Conservation (phyloP, 2,797 vertebrate genomes). For the Sciaenops ocellatus region DNA sequence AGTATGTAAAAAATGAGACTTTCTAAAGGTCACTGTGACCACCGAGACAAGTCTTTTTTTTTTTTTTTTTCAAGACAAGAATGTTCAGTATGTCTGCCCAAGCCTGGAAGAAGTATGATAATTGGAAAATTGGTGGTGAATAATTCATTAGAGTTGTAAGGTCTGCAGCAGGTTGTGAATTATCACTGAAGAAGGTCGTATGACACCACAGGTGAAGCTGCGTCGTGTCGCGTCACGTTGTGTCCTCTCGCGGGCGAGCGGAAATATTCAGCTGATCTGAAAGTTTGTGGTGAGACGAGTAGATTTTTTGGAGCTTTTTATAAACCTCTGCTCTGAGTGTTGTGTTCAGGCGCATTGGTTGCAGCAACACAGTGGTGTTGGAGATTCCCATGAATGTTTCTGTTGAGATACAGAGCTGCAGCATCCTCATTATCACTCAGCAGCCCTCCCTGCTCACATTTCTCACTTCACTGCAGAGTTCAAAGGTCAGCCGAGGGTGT, state of each 20-base stretch:
- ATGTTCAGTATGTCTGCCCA: slow-evolving; percentile 35
- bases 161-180: slow-evolving; percentile 43
- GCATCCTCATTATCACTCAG: slow-evolving; percentile 69
- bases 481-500: slow-evolving; percentile 50
- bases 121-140: slow-evolving; percentile 64
- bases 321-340: not conserved
- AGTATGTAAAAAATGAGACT: not conserved
- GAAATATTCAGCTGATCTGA: slow-evolving; percentile 15
- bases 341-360: not conserved
- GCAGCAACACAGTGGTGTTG: not conserved
- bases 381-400: slow-evolving; percentile 40
- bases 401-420: slow-evolving; percentile 58
- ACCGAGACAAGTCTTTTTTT: slow-evolving; percentile 26
- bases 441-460: slow-evolving; percentile 56
- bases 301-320: not conserved
- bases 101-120: slow-evolving; percentile 61
- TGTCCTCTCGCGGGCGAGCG: not conserved
- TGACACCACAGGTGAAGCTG: slow-evolving; percentile 29
- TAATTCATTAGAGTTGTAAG: slow-evolving; percentile 64
- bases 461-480: slow-evolving; percentile 59
- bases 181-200: slow-evolving; percentile 48
- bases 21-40: slow-evolving; percentile 50
- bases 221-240: slow-evolving; percentile 7
- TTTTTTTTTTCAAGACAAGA: slow-evolving; percentile 22
- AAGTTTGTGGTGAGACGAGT: not conserved